Evolutionary conservation across 2,113 vertebrate species (phyloP), one percentile per base, ranked within the genome.

Genomic region (Galeopterus variegatus): DNA sequence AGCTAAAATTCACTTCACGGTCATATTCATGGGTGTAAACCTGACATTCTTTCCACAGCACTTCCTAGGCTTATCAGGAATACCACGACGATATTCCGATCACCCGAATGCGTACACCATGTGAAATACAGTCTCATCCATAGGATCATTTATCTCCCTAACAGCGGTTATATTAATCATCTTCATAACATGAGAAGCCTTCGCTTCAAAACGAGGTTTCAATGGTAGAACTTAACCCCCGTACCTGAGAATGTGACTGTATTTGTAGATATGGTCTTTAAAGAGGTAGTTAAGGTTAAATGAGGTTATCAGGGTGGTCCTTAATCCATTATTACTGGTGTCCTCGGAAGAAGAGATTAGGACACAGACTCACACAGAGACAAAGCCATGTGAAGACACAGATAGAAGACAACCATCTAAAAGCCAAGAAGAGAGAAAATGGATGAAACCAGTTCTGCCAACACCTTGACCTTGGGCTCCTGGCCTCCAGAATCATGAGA

Each of bases 211-310:
- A 60, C 7, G 58, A 60, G 19, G 58, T 60, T 60, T 21, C 21
- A 60, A 60, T 18, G 21, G 19, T 60, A 41, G 41, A 41, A 41
- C 18, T 36, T 69, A 75, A 60, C 23, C 80, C 75, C 17, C 41
- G 24, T 87, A 36, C 26, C 33, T 84, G n/a, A 83, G 52, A 84
- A 86, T 45, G 67, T 67, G 75, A 52, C 45, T 50, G 3, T 54
- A 45, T 88, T 90, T 89, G 15, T 58, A 85, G 77, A 50, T 10
- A 33, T 15, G 24, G 9, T 76, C 65, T 94, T 80, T 72, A 80
- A 48, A 93, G 41, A 88, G 18, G 36, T 80, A 21, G 77, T 17
- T 75, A 48, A 85, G 52, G 58, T 88, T 56, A 62, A 75, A 9
- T 12, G 48, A 84, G 33, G 28, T 87, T 33, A 33, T 8, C 14